Evolutionary conservation across 1,140 invertebrate genomes (phyloP).

Genomic region (Drosophila arizonae): DNA sequence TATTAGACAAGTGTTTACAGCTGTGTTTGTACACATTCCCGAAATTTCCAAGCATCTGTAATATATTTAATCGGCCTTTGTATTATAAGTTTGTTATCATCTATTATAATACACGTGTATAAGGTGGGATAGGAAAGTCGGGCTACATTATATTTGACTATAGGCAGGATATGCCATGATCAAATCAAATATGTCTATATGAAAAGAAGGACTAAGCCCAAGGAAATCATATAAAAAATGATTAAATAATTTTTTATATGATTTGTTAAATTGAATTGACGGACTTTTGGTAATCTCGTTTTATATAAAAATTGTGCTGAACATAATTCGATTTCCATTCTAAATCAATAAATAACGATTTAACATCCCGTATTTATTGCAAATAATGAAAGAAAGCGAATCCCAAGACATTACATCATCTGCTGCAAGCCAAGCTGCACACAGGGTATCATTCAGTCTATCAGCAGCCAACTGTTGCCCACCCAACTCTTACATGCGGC

Average conservation of each 20-base stretch:
- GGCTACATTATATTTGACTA: no score
- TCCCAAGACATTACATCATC: no score
- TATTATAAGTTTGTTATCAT: no score
- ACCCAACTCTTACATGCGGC: not conserved
- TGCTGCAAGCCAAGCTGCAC: not conserved
- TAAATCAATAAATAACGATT: not conserved
- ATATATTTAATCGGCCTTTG: not conserved
- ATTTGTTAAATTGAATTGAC: no score
- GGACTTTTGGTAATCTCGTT: no score
- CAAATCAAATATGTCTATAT: no score
- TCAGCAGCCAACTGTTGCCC: not conserved
- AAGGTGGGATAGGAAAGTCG: not conserved
- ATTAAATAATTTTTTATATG: no score
- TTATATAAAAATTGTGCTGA: no score
- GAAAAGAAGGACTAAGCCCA: no score
- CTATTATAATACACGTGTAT: not conserved
- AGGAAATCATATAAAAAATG: no score
- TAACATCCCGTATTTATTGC: not conserved
- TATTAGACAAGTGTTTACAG: not conserved
- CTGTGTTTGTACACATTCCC: constrained; percentile 12
- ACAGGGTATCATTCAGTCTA: not conserved
- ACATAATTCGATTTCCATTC: no score
- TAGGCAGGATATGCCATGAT: no score
- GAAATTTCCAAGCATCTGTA: constrained; percentile 1
- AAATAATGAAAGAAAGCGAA: not conserved